Conservation (phyloP, 2,797 vertebrate genomes). For the Echeneis naucrates region DNA sequence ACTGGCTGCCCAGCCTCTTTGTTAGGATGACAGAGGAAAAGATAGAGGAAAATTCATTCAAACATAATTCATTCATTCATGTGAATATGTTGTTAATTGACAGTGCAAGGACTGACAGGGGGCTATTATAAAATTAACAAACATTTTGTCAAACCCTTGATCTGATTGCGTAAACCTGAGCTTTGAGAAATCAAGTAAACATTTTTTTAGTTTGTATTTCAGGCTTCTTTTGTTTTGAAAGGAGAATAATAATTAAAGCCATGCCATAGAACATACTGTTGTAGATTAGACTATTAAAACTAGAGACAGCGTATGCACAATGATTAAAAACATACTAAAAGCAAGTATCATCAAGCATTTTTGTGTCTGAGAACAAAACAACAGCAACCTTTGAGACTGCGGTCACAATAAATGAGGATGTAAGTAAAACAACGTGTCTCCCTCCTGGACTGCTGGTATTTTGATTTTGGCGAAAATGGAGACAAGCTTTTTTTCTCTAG, state of each 20-base stretch:
- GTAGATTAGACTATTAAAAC: not conserved
- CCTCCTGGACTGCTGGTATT: conserved; percentile 49
- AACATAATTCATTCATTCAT: too few species aligned
- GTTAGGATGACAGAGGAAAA: too few species aligned
- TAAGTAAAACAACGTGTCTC: conserved; percentile 34
- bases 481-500: conserved; percentile 56
- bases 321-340: too few species aligned
- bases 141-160: not conserved
- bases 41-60: too few species aligned
- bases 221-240: not conserved
- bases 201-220: not conserved
- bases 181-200: not conserved
- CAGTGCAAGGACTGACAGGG: too few species aligned
- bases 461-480: conserved; percentile 43
- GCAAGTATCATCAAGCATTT: not conserved
- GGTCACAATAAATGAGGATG: conserved; percentile 12
- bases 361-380: conserved; percentile 1
- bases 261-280: not conserved
- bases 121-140: not conserved
- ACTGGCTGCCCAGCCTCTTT: too few species aligned
- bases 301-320: not conserved
- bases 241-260: not conserved
- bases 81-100: not conserved
- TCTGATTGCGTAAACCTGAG: not conserved
- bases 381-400: conserved; percentile 33